Conservation (phyloP, 2,797 vertebrate genomes). For the Enteromius fasciolatus region DNA sequence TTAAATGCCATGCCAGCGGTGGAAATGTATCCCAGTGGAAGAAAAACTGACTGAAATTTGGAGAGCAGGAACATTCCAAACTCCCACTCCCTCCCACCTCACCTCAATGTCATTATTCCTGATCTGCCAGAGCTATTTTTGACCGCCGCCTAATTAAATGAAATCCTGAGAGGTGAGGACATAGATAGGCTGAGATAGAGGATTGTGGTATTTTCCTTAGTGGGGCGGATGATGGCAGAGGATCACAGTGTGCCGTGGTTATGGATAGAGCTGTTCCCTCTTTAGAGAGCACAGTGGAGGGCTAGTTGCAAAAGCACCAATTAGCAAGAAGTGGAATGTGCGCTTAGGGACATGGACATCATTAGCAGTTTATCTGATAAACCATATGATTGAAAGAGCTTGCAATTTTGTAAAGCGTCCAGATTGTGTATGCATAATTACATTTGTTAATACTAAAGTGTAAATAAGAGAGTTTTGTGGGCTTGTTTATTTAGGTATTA, state of each 20-base stretch:
- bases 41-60: slow-evolving; percentile 8
- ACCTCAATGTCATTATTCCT: slow-evolving; percentile 51
- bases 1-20: slow-evolving; percentile 45
- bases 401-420: slow-evolving; percentile 12
- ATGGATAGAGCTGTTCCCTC: slow-evolving; percentile 17
- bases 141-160: slow-evolving; percentile 54
- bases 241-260: slow-evolving; percentile 25
- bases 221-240: slow-evolving; percentile 13
- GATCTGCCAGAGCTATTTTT: slow-evolving; percentile 29
- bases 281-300: slow-evolving; percentile 34
- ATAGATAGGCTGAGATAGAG: slow-evolving; percentile 26
- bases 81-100: slow-evolving; percentile 29
- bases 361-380: slow-evolving; percentile 52
- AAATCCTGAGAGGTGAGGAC: slow-evolving; percentile 42
- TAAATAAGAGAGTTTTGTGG: not conserved
- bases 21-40: slow-evolving; percentile 32
- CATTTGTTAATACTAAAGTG: not conserved
- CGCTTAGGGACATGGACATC: slow-evolving; percentile 47
- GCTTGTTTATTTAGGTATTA: not conserved
- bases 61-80: slow-evolving; percentile 20
- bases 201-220: slow-evolving; percentile 38
- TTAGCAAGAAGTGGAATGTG: slow-evolving; percentile 54
- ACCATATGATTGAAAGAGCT: slow-evolving; percentile 38
- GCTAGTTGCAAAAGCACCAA: slow-evolving; percentile 54
- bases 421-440: not conserved